Percentiles rank a stretch among this genome's conserved stretches.
Conservation (phyloP, 2,888 invertebrate genomes). For the Cepaea hortensis region DNA sequence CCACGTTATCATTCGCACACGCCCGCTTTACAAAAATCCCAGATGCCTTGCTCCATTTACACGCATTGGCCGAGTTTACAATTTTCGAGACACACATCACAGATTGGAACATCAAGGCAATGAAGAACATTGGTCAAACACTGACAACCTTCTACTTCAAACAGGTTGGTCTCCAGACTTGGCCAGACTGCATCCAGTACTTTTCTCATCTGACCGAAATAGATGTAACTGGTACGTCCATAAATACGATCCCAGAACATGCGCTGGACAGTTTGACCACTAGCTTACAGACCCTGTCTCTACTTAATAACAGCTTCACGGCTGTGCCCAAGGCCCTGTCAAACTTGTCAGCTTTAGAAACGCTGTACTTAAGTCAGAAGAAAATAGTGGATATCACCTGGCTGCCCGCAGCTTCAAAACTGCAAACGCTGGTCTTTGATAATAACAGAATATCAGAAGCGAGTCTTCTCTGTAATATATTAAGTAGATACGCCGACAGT, state of each 20-base stretch:
- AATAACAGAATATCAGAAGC: background rate
- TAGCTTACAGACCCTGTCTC: background rate
- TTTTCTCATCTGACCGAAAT: background rate
- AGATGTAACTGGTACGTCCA: background rate
- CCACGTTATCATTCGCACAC: background rate
- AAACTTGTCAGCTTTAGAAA: background rate
- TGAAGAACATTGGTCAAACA: background rate
- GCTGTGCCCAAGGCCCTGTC: background rate
- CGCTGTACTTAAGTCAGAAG: background rate
- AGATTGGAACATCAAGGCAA: background rate
- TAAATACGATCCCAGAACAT: background rate
- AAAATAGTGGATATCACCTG: background rate
- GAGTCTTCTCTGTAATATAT: background rate
- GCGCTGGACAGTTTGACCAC: background rate
- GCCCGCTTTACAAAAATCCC: conserved; percentile 1
- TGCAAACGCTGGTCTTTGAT: background rate
- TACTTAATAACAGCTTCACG: background rate
- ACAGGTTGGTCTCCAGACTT: background rate
- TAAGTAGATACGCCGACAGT: background rate
- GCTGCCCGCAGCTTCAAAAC: background rate
- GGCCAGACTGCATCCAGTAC: conserved; percentile 1
- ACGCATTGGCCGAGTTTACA: background rate
- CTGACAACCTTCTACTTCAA: background rate
- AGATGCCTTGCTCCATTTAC: background rate
- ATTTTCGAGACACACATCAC: background rate